Evolutionary conservation across 1,140 invertebrate genomes (phyloP).

Genomic region (Amphibalanus amphitrite): DNA sequence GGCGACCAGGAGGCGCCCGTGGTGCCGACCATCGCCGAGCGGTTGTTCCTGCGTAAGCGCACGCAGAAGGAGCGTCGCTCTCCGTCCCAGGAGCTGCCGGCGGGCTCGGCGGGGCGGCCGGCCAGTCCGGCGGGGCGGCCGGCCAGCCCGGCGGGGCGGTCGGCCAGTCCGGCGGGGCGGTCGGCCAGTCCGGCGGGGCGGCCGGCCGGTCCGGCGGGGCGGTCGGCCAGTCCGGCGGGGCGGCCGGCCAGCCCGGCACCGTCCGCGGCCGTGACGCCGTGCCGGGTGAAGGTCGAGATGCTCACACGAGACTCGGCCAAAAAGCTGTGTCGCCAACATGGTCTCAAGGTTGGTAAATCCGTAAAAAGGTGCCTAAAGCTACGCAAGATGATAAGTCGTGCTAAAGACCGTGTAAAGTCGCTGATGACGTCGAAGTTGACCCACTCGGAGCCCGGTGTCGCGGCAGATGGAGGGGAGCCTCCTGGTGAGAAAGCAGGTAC

Average conservation of each 20-base stretch:
- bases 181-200: no score
- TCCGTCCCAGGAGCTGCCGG: no score
- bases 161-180: no score
- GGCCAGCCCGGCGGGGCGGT: no score
- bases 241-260: no score
- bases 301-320: not conserved
- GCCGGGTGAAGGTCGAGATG: not conserved
- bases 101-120: not conserved
- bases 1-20: not conserved
- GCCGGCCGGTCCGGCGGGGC: no score
- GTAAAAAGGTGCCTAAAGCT: not conserved
- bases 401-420: not conserved
- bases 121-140: no score
- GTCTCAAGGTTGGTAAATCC: not conserved
- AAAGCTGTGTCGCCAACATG: not conserved
- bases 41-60: not conserved
- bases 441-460: no score
- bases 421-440: not conserved
- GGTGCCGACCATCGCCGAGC: not conserved
- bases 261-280: not conserved
- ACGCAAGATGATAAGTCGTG: not conserved
- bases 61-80: not conserved
- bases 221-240: no score
- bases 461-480: no score
- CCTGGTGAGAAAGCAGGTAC: no score